Percentiles rank a stretch among this genome's conserved stretches.
These are phyloP conservation scores for Nymphalis urticae DNA, from an alignment of 2,888 invertebrate genomes.

Conservation along the genomic window DNA sequence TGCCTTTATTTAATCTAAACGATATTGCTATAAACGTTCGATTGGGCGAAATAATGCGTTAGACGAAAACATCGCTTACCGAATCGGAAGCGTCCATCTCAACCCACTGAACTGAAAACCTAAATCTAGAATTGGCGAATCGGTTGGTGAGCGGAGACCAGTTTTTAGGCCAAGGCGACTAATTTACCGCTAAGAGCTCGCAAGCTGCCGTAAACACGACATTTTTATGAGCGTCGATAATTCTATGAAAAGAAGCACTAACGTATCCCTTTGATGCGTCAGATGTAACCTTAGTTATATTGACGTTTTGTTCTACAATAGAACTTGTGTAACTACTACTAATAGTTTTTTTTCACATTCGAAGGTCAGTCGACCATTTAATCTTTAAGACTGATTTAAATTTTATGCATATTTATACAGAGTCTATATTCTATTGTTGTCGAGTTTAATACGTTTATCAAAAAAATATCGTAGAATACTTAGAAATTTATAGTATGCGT, in stretches of 20 bases:
- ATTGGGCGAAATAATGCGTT: constrained; percentile 23
- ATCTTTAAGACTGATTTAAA: neutral
- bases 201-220: constrained; percentile 43
- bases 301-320: constrained; percentile 19
- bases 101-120: constrained; percentile 79
- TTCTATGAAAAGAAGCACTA: constrained; percentile 36
- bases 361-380: constrained; percentile 11
- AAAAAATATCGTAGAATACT: too few species aligned
- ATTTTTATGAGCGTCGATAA: constrained; percentile 42
- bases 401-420: neutral
- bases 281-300: constrained; percentile 31
- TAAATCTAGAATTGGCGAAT: constrained; percentile 80
- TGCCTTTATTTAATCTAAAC: constrained; percentile 24
- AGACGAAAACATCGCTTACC: constrained; percentile 39
- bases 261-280: constrained; percentile 27
- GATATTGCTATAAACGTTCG: constrained; percentile 17
- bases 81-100: constrained; percentile 63
- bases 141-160: constrained; percentile 60
- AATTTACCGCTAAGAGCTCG: constrained; percentile 49
- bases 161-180: constrained; percentile 78
- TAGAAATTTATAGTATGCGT: too few species aligned
- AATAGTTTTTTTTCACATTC: constrained; percentile 17
- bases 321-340: constrained; percentile 10
- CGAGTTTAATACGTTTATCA: too few species aligned
- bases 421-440: neutral